A percentile compares a stretch with the other conserved stretches of the same genome.
Evolutionary conservation across 2,888 invertebrate genomes (phyloP).

Genomic region (Cantharis rustica): DNA sequence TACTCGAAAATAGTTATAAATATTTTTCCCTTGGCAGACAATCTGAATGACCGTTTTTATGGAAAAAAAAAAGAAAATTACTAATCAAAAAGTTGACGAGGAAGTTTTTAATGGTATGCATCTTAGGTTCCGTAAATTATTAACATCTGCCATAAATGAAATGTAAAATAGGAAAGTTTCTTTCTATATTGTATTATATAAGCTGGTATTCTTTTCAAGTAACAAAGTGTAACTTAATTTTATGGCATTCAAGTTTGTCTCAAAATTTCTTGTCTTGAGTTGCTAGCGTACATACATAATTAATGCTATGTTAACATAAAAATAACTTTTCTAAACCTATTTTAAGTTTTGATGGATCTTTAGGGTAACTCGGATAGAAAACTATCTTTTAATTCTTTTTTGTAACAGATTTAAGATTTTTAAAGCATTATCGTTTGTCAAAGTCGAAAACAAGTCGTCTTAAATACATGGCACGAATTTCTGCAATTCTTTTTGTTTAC

Average conservation of each 20-base stretch:
- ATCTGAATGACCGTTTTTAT: no score
- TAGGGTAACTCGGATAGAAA: not conserved
- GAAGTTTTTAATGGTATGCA: no score
- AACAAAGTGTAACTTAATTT: not conserved
- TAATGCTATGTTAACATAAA: no score
- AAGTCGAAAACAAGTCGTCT: not conserved
- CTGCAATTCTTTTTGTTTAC: not conserved
- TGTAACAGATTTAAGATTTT: not conserved
- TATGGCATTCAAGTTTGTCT: not conserved
- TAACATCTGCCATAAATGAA: no score
- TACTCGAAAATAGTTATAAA: no score
- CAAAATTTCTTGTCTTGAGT: not conserved
- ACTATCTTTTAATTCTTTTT: not conserved
- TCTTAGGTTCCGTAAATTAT: no score
- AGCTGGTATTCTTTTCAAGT: not conserved
- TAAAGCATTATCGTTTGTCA: not conserved
- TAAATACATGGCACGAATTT: not conserved
- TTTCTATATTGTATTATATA: not conserved
- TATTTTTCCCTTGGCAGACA: no score
- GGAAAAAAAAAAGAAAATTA: no score
- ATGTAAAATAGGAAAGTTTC: no score
- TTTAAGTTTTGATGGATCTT: not conserved
- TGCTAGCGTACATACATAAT: not conserved
- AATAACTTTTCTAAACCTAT: not conserved
- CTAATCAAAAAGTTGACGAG: no score